phyloP scores from a whole-genome alignment of 1,140 invertebrate genomes.

The Spodoptera frugiperda region DNA sequence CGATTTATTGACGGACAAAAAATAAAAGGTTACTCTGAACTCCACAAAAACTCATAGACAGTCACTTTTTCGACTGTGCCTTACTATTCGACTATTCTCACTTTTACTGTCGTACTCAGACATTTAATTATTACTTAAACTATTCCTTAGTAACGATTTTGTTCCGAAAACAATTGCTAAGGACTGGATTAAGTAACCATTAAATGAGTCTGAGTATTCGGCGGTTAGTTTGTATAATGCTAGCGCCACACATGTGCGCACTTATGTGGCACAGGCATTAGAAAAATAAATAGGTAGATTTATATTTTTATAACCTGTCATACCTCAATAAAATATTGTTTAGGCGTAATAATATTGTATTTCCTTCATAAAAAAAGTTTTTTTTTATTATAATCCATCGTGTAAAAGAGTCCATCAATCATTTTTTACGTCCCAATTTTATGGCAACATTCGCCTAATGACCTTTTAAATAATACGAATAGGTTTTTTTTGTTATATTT shows the following conservation, averaged over 20 bases:
- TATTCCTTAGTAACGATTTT: too few relatives aligned
- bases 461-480: constrained; percentile 23
- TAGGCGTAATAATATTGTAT: constrained; percentile 10
- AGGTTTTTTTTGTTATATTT: constrained; percentile 12
- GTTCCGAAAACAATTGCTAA: too few relatives aligned
- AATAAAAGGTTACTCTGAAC: constrained; percentile 32
- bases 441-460: neutral
- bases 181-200: too few relatives aligned
- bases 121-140: too few relatives aligned
- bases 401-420: constrained; percentile 16
- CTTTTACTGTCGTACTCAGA: neutral
- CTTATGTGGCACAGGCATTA: neutral
- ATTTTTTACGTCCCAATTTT: constrained; percentile 11
- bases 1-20: constrained; percentile 28
- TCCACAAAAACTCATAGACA: constrained; percentile 4
- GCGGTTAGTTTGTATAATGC: too few relatives aligned
- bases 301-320: neutral
- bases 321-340: constrained; percentile 12
- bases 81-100: neutral
- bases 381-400: neutral
- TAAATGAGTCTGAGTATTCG: too few relatives aligned
- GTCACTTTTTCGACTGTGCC: neutral
- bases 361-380: constrained; percentile 4
- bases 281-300: neutral
- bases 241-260: too few relatives aligned